Conservation (phyloP, 2,113 vertebrate genomes). For the Saccopteryx bilineata region DNA sequence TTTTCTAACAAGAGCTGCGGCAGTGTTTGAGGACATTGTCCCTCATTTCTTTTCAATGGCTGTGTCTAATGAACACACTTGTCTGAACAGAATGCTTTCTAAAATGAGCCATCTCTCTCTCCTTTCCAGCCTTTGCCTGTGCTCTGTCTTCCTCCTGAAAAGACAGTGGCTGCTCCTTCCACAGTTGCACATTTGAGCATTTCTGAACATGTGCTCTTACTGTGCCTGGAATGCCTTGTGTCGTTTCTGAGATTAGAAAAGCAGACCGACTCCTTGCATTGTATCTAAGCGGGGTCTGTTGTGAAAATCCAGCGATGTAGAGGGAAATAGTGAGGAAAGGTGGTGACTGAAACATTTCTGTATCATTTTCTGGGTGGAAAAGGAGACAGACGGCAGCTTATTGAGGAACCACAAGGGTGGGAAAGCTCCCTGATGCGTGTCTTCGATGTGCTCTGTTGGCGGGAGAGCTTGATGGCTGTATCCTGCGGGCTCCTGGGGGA, state of each 20-base stretch:
- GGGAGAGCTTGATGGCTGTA: background rate
- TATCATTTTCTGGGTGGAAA: constrained; percentile 63
- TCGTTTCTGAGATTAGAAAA: constrained; percentile 80
- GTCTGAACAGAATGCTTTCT: constrained; percentile 65
- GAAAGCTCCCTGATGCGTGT: background rate
- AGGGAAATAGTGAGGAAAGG: constrained; percentile 57
- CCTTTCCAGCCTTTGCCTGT: constrained; percentile 55
- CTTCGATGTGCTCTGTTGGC: background rate
- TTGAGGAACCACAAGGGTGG: constrained; percentile 16
- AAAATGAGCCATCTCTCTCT: background rate
- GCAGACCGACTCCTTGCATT: constrained; percentile 71
- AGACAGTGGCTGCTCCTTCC: constrained; percentile 10
- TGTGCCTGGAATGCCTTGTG: constrained; percentile 65
- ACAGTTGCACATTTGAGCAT: constrained; percentile 67
- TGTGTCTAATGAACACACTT: constrained; percentile 21
- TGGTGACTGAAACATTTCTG: constrained; percentile 49
- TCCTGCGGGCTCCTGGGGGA: background rate
- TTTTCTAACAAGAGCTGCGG: background rate
- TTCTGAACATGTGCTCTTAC: constrained; percentile 75
- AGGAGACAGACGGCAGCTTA: constrained; percentile 62
- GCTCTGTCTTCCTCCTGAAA: constrained; percentile 53
- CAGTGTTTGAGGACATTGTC: background rate
- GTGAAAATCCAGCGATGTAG: constrained; percentile 70
- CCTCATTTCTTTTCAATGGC: background rate
- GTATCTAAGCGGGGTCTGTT: constrained; percentile 76